Evolutionary conservation across 1,140 invertebrate genomes (phyloP), one percentile per base, ranked within the genome.

Genomic region (Aphaenogaster ashmeadi): DNA sequence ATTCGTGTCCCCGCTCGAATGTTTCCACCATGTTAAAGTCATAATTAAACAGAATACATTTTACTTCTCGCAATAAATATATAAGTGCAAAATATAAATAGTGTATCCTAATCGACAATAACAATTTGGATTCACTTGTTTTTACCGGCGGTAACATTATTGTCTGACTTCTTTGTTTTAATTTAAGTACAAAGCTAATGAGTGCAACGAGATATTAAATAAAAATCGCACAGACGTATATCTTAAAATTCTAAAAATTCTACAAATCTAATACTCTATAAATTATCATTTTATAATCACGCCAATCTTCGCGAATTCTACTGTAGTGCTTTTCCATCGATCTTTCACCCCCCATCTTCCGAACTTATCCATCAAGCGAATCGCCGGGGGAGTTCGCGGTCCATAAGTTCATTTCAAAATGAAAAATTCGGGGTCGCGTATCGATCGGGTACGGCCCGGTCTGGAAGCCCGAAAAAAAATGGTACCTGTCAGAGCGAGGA

Each of bases 391-490:
- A 33, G 66, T 50, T 47, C 52, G 44, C 1, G 15, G 50, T 74
- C 79, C 79, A 54, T 67, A 56, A 72, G 50, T 66, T 54, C 66
- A 58, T 38, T 88, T 78, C 38, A 41, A 86, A 79, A 89, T 89
- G 87, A 89, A 89, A 89, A 89, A 89, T 89, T 89, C 50, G 66
- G 56, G 87, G 38, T 41, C 13, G 27, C 36, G 54, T 47, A 71
- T 75, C 27, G 78, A 84, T 84, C 54, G 77, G 13, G 18, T 41
- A 36, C 52, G 36, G 66, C 18, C n/a, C 36, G 18, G 5, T 47
- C 69, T 52, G 80, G 33, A 60, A 75, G 47, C 38, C 9, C n/a
- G 27, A 36, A 69, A 67, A 87, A 79, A 87, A 88, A 88, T 88
- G 87, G 18, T 52, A 50, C 38, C 80, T 86, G 88, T 88, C 88